Evolutionary conservation across 2,113 vertebrate species (phyloP).

Genomic region (Prunella fulvescens): DNA sequence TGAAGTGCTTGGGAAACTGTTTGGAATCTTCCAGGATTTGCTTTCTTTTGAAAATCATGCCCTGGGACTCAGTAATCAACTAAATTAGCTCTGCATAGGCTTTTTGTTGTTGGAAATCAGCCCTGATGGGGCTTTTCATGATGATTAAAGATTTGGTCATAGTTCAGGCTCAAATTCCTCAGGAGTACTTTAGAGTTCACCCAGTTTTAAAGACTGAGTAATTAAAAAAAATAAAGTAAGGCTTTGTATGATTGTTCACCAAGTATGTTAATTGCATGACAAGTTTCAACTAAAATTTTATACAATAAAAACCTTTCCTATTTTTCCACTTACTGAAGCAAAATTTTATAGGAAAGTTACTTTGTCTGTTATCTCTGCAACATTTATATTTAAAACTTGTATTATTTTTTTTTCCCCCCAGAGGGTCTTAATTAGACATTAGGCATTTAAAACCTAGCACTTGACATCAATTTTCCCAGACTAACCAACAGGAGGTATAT

Average conservation of each 20-base stretch:
- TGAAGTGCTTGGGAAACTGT: background rate
- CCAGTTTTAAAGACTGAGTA: background rate
- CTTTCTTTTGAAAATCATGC: background rate
- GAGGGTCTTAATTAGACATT: background rate
- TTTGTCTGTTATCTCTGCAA: background rate
- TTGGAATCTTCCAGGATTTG: background rate
- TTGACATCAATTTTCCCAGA: background rate
- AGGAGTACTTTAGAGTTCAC: background rate
- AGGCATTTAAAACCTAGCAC: background rate
- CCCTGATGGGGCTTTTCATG: background rate
- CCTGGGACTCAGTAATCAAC: background rate
- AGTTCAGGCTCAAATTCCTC: constrained; percentile 26
- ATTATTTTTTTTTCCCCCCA: background rate
- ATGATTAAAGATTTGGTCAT: constrained; percentile 26
- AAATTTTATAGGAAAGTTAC: background rate
- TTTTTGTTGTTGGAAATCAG: background rate
- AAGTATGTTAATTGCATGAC: constrained; percentile 14
- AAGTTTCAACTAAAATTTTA: constrained; percentile 23
- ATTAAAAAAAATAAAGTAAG: background rate
- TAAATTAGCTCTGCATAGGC: background rate
- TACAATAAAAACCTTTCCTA: background rate
- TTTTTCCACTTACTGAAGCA: background rate
- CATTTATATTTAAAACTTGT: background rate
- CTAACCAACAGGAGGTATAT: background rate
- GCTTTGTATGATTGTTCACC: background rate